These are phyloP conservation scores for Aspidoscelis tigris DNA, from an alignment of 2,113 vertebrate genomes.

Conservation along the genomic window DNA sequence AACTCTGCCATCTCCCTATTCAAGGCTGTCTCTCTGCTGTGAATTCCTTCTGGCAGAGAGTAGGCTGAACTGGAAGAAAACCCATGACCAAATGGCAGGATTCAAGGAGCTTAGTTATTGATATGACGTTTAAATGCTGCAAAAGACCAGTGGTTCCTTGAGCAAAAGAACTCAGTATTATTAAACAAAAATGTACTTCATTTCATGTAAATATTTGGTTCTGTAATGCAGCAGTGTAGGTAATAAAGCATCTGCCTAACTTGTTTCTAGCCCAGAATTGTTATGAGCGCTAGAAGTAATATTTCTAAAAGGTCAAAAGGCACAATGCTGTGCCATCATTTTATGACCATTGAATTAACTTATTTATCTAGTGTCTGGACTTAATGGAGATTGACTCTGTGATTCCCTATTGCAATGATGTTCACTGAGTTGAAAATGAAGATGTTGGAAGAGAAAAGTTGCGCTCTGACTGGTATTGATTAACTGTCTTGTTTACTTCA, in stretches of 20 bases:
- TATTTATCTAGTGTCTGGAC: constrained; percentile 62
- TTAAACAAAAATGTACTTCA: neutral
- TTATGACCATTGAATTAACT: constrained; percentile 72
- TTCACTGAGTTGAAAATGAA: constrained; percentile 74
- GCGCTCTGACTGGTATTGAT: constrained; percentile 74
- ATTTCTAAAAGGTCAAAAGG: constrained; percentile 63
- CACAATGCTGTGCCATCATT: constrained; percentile 59
- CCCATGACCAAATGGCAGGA: neutral
- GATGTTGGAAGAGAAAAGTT: constrained; percentile 72
- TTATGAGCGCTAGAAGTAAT: constrained; percentile 57
- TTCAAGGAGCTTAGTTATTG: neutral
- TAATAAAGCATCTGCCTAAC: constrained; percentile 30
- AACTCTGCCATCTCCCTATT: neutral
- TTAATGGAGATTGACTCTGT: constrained; percentile 69
- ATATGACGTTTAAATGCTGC: neutral
- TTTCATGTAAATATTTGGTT: neutral
- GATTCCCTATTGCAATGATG: constrained; percentile 74
- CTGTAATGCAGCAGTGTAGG: neutral
- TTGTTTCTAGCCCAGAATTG: constrained; percentile 54
- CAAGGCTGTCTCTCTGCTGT: neutral
- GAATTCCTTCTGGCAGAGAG: neutral
- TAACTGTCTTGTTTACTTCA: constrained; percentile 71
- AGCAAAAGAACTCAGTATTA: neutral
- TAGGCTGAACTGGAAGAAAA: neutral
- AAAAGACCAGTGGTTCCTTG: neutral